Evolutionary conservation across 2,888 invertebrate genomes (phyloP).

Genomic region (Philonicus albiceps): DNA sequence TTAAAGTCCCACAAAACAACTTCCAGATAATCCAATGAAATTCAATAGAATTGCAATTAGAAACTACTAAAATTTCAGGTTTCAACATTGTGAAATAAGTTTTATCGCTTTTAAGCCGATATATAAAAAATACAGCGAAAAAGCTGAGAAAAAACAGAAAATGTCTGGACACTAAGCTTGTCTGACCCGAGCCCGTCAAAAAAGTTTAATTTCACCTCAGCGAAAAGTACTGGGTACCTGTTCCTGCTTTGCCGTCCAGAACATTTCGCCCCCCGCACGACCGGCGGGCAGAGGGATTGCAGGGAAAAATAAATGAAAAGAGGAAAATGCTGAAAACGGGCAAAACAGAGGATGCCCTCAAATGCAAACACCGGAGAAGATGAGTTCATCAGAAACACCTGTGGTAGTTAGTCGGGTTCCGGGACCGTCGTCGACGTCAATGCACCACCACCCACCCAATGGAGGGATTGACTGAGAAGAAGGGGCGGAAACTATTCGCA

Average conservation of each 20-base stretch:
- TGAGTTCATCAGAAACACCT: conserved; percentile 11
- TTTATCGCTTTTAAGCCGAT: too few species aligned
- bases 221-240: neutral
- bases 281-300: neutral
- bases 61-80: too few species aligned
- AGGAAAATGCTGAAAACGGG: conserved; percentile 1
- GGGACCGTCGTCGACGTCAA: neutral
- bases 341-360: neutral
- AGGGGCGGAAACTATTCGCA: neutral
- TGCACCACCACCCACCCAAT: neutral
- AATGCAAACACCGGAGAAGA: neutral
- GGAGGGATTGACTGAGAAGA: neutral
- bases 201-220: neutral
- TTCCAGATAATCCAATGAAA: too few species aligned
- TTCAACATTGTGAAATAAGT: too few species aligned
- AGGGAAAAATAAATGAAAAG: neutral
- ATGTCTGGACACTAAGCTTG: neutral
- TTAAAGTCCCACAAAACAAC: too few species aligned
- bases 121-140: neutral
- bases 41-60: too few species aligned
- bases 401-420: neutral
- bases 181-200: neutral
- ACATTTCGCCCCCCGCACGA: neutral
- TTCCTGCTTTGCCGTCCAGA: neutral
- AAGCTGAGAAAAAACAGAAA: neutral